Base-by-base conservation (phyloP, 1,140 invertebrate species). In the Bombus huntii region DNA sequence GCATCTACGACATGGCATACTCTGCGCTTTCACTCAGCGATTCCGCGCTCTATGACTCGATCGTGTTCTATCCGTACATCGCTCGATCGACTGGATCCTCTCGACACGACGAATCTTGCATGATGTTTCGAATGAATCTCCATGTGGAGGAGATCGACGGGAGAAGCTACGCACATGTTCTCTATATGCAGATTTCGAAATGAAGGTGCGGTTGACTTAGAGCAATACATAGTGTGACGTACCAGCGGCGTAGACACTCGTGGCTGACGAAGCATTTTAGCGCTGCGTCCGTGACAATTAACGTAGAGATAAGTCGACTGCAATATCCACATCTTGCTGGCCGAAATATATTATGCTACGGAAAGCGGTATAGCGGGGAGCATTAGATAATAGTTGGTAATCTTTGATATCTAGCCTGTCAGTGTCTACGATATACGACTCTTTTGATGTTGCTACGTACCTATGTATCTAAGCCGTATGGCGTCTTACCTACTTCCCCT, bases 251-350 rank as follows among this genome's bases (percentile, higher is more conserved):
- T 88, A 76, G 89, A 77, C 47, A 71, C 81, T 81, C 66, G 83
- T 81, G 37, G 79, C 83, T 81, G 88, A 74, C 77, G 91, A 90
- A 89, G 83, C 88, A 91, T 91, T 91, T 90, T 89, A 91, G 85
- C 75, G 91, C 91, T 92, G 91, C 90, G 87, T 92, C 90, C 88
- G 80, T 90, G 75, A 90, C 81, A 91, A 89, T 91, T 87, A 90
- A 90, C 89, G 88, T 85, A 81, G 83, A 86, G 42, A 90, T 90
- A 88, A 90, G 88, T 90, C 82, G 88, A 90, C 88, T 90, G 89
- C 82, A 85, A 68, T 86, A 72, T 79, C 71, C 86, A 82, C 75
- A 84, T 89, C 85, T 81, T 85, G 78, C 82, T 81, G 85, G 81
- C 73, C 84, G 81, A 87, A 87, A 89, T 89, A 89, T 89, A 89